Percentiles rank a stretch among this genome's conserved stretches.
phyloP scores from a whole-genome alignment of 92 coral and sea anemone genomes.

The Galaxea fascicularis region DNA sequence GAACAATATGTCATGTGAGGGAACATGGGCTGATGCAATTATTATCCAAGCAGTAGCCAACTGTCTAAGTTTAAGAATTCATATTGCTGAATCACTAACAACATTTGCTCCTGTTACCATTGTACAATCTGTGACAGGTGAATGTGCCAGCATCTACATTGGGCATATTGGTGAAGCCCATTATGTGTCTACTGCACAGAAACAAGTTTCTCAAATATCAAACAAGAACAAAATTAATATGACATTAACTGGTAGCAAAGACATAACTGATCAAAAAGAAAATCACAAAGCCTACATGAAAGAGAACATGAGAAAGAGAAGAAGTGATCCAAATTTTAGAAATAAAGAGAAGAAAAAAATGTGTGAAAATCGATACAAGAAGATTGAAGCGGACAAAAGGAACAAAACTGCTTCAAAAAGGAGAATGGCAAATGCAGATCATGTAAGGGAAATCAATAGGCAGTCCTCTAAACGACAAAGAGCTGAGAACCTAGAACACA shows the following conservation, averaged over 20 bases:
- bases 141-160: background rate
- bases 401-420: background rate
- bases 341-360: background rate
- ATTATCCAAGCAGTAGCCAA: slow-evolving; percentile 77
- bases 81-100: no score
- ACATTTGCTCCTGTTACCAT: no score
- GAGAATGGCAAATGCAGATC: background rate
- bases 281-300: background rate
- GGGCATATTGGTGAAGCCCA: background rate
- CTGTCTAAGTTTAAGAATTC: no score
- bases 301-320: background rate
- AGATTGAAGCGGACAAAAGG: background rate
- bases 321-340: background rate
- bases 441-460: slow-evolving; percentile 2
- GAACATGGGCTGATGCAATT: no score
- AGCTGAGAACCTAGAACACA: background rate
- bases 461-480: background rate
- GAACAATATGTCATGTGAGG: slow-evolving; percentile 65
- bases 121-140: background rate
- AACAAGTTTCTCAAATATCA: background rate
- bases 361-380: slow-evolving; percentile 1
- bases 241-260: no score
- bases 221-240: no score
- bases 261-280: background rate
- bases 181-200: background rate